phyloP scores from a whole-genome alignment of 2,113 vertebrate species.

The Gasterosteus aculeatus region DNA sequence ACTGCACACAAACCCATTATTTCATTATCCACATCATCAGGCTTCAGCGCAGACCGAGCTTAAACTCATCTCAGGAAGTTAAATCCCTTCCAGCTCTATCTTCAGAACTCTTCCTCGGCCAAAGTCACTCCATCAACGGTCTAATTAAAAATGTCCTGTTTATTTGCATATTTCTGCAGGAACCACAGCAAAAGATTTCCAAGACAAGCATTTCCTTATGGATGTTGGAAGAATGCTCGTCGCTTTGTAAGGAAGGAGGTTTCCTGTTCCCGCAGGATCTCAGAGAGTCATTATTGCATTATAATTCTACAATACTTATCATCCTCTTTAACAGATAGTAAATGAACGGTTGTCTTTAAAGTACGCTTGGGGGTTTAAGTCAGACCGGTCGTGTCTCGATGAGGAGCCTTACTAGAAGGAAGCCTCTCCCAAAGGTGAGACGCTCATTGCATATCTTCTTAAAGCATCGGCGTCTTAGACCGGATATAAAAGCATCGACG shows the following conservation, averaged over 20 bases:
- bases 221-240: not conserved
- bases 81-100: not conserved
- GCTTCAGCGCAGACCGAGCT: not conserved
- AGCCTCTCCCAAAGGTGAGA: not conserved
- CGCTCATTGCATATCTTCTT: conserved; percentile 34
- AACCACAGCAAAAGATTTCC: conserved; percentile 1
- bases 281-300: not conserved
- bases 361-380: not conserved
- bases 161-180: not conserved
- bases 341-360: not conserved
- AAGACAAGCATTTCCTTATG: not conserved
- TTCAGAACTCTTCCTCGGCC: not conserved
- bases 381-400: not conserved
- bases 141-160: not conserved
- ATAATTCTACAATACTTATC: not conserved
- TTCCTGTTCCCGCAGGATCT: conserved; percentile 6
- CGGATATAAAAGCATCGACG: conserved; percentile 36
- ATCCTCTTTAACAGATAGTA: not conserved
- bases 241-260: not conserved
- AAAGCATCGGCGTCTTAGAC: conserved; percentile 64
- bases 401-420: not conserved
- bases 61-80: not conserved
- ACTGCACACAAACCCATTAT: not conserved
- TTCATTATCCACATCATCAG: not conserved
- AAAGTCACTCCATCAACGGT: conserved; percentile 7